Percentiles rank a stretch among this genome's conserved stretches.
phyloP scores from a whole-genome alignment of 2,797 vertebrate species.

The Dermochelys coriacea region DNA sequence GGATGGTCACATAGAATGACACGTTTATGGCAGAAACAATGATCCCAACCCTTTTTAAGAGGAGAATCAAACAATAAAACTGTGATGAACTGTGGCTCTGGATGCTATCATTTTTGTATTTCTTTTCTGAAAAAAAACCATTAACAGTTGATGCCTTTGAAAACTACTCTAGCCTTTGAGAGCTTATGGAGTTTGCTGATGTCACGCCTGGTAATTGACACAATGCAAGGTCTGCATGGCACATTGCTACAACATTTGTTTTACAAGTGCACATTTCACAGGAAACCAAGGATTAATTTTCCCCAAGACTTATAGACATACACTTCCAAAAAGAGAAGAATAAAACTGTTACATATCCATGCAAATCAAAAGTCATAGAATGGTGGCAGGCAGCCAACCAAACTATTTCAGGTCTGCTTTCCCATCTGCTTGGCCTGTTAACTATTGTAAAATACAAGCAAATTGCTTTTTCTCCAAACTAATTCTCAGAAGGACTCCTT shows the following conservation, averaged over 20 bases:
- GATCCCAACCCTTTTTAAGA: conserved; percentile 7
- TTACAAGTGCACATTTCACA: conserved; percentile 71
- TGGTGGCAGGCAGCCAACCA: conserved; percentile 80
- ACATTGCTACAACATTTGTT: conserved; percentile 44
- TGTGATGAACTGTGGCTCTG: conserved; percentile 25
- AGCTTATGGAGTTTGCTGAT: conserved; percentile 40
- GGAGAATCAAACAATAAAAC: conserved; percentile 46
- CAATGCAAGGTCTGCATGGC: conserved; percentile 45
- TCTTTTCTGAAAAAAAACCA: conserved; percentile 22
- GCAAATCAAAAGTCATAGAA: conserved; percentile 84
- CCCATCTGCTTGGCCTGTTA: conserved; percentile 83
- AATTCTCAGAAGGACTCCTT: conserved; percentile 77
- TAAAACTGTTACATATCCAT: conserved; percentile 81
- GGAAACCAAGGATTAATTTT: conserved; percentile 78
- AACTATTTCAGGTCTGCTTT: conserved; percentile 81
- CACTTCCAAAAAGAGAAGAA: conserved; percentile 80
- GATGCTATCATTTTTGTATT: conserved; percentile 33
- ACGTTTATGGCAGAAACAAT: conserved; percentile 15
- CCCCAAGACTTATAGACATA: conserved; percentile 72
- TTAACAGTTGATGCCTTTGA: conserved; percentile 24
- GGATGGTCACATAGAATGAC: conserved; percentile 8
- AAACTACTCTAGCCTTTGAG: conserved; percentile 56
- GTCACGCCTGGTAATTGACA: conserved; percentile 71
- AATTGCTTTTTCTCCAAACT: conserved; percentile 82
- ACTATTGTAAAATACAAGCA: conserved; percentile 82